phyloP scores from a whole-genome alignment of 2,797 vertebrate species.

The Cetoscarus ocellatus region DNA sequence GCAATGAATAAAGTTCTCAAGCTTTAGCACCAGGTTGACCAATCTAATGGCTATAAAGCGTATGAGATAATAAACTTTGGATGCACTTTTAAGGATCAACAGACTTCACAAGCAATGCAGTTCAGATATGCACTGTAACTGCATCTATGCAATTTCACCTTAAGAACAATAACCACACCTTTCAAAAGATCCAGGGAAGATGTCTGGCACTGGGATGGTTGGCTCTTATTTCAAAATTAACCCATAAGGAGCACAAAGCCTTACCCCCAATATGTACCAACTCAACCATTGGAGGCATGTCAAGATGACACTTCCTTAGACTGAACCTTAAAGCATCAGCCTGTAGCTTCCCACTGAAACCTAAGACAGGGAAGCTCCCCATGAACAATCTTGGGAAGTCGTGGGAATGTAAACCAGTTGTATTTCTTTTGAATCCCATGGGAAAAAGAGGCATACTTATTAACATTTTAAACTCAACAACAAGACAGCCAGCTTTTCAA shows the following conservation, averaged over 20 bases:
- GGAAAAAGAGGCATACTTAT: background rate
- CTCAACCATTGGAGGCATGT: background rate
- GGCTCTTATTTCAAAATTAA: constrained; percentile 3
- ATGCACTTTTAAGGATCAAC: constrained; percentile 11
- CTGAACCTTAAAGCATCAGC: constrained; percentile 23
- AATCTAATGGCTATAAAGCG: constrained; percentile 1
- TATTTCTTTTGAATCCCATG: background rate
- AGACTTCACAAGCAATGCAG: constrained; percentile 10
- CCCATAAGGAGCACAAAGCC: background rate
- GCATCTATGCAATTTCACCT: constrained; percentile 2
- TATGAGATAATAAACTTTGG: background rate
- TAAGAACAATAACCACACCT: constrained; percentile 1
- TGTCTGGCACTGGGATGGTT: background rate
- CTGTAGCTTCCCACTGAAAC: constrained; percentile 1
- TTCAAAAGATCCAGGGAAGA: background rate
- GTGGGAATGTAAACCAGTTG: background rate
- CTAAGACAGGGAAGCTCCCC: background rate
- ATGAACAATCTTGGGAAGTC: background rate
- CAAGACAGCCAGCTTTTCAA: background rate
- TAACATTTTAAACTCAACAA: background rate
- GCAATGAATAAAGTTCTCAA: constrained; percentile 8
- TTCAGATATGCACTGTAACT: background rate
- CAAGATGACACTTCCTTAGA: background rate
- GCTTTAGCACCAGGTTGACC: constrained; percentile 5
- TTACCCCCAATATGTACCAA: background rate